These are phyloP conservation scores for Psylliodes chrysocephalus DNA, from an alignment of 2,888 invertebrate species.

Conservation along the genomic window DNA sequence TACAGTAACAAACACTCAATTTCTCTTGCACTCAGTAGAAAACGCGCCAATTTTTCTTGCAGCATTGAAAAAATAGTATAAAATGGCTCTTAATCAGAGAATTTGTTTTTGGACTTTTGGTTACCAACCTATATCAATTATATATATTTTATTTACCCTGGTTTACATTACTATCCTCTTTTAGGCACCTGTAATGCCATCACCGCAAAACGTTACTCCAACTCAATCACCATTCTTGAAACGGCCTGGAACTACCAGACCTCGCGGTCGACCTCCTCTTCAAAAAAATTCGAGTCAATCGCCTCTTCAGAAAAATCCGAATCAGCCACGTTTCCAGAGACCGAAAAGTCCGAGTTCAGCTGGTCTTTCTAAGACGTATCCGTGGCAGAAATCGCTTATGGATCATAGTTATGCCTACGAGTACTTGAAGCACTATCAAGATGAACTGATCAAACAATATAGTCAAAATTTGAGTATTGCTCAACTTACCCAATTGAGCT, in stretches of 20 bases:
- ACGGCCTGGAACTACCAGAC: constrained; percentile 61
- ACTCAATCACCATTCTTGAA: constrained; percentile 36
- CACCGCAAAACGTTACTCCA: constrained; percentile 40
- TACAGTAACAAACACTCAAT: too few species aligned
- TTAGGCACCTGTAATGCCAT: constrained; percentile 51
- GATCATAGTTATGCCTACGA: constrained; percentile 56
- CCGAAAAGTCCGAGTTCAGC: constrained; percentile 51
- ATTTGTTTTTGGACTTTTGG: too few species aligned
- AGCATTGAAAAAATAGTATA: too few species aligned
- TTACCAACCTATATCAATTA: too few species aligned
- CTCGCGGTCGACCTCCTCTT: constrained; percentile 67
- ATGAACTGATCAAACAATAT: constrained; percentile 62
- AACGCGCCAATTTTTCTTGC: too few species aligned
- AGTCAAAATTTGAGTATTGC: constrained; percentile 56
- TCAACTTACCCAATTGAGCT: constrained; percentile 54
- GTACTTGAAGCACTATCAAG: constrained; percentile 63
- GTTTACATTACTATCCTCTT: constrained; percentile 20
- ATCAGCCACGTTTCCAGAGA: constrained; percentile 52
- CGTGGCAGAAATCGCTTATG: constrained; percentile 55
- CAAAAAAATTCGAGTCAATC: constrained; percentile 56
- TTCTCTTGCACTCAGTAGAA: too few species aligned
- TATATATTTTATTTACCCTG: too few species aligned
- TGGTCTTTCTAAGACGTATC: constrained; percentile 34
- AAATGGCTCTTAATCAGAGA: too few species aligned
- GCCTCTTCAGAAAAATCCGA: constrained; percentile 62